Evolutionary conservation across 1,140 invertebrate genomes (phyloP), one percentile per base, ranked within the genome.

Genomic region (Drosophila pseudoobscura): DNA sequence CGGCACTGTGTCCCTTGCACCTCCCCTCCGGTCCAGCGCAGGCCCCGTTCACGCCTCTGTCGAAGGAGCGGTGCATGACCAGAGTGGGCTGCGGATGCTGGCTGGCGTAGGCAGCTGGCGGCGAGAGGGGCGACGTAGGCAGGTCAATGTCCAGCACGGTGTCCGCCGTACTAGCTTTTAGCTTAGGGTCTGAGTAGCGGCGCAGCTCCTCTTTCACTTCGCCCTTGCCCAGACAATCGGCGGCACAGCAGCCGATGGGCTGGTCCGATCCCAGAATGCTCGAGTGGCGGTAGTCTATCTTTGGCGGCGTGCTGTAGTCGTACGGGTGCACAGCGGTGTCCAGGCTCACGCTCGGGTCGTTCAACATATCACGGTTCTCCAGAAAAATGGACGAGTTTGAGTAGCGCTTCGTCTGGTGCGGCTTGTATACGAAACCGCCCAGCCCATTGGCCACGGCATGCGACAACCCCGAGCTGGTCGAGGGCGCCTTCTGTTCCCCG

Each of bases 151-250:
- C 89, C 51, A 91, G 64, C 44, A 90, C 85, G 1, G 76, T 78
- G 31, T 90, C 84, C 9, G 52, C 31, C 20, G 41, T 26, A n/a
- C 26, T 26, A 1, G 66, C 65, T 29, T 88, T 74, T 29, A 66
- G 73, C 76, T 92, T 92, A 56, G 93, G 92, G 74, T 93, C 93
- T 22, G 93, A 93, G 76, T 91, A 92, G 50, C 93, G 91, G 46
- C 92, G 80, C 15, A 91, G 56, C 44, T 91, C 85, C 68, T 80
- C 71, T 57, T 89, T 82, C 2, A 44, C 22, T 24, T 31, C 35
- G 31, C 0, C 63, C 53, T 73, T 64, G 31, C 53, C 75, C 44
- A 89, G 60, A 57, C 89, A 79, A 49, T 90, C 79, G 47, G 58
- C 54, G 26, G 56, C 72, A 65, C 71, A 78, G 41, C 79, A 78